Evolutionary conservation across 2,797 vertebrate genomes (phyloP).

Genomic region (Propithecus perrieri): DNA sequence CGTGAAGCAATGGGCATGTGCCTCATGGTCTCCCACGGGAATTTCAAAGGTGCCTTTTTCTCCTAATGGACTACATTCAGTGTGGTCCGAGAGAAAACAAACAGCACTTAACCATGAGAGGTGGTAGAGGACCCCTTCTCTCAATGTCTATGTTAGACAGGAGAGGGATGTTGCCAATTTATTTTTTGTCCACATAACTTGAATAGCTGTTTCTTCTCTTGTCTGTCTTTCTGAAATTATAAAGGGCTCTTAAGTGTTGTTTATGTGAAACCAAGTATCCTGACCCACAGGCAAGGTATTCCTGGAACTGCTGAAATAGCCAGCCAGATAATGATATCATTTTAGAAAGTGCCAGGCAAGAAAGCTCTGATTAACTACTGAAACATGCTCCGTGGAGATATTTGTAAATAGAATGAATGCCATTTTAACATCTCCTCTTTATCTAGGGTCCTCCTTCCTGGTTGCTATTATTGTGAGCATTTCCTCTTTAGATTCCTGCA

Average conservation of each 20-base stretch:
- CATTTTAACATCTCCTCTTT: constrained; percentile 28
- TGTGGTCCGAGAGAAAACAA: not conserved
- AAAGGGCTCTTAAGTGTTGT: constrained; percentile 56
- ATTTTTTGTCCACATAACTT: not conserved
- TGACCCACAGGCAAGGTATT: constrained; percentile 69
- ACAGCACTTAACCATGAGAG: not conserved
- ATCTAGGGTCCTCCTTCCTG: not conserved
- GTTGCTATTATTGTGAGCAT: not conserved
- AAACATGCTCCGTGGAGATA: constrained; percentile 27
- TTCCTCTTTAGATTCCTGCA: constrained; percentile 31
- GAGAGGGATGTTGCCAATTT: not conserved
- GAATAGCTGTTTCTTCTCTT: constrained; percentile 38
- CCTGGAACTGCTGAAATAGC: constrained; percentile 73
- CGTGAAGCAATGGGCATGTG: constrained; percentile 81
- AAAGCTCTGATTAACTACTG: constrained; percentile 56
- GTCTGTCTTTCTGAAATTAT: constrained; percentile 52
- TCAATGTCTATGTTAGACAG: not conserved
- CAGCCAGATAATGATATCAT: constrained; percentile 67
- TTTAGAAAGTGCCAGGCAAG: constrained; percentile 66
- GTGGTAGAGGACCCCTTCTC: not conserved
- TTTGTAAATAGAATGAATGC: constrained; percentile 47
- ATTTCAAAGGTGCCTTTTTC: constrained; percentile 81
- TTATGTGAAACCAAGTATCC: constrained; percentile 69
- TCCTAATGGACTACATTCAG: constrained; percentile 77
- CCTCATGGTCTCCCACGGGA: constrained; percentile 82